These are phyloP conservation scores for Drosophila merina DNA, from an alignment of 2,888 invertebrate genomes.

Conservation along the genomic window DNA sequence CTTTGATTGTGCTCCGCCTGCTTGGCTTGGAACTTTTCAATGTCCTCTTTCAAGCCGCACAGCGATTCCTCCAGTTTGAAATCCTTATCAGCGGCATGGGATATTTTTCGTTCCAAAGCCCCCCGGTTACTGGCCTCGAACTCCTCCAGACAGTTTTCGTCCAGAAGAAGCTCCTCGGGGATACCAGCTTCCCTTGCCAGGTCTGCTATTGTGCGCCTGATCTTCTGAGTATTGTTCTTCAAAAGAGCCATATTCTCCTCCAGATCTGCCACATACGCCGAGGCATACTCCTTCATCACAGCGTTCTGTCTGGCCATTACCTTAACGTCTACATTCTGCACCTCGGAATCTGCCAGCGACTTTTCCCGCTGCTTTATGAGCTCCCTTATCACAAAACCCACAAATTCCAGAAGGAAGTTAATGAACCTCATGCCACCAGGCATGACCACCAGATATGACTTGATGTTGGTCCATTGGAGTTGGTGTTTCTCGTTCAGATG, in stretches of 20 bases:
- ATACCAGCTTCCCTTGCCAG: slow-evolving; percentile 58
- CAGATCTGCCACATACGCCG: slow-evolving; percentile 71
- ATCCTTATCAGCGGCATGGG: slow-evolving; percentile 42
- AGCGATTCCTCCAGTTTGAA: slow-evolving; percentile 58
- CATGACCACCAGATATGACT: slow-evolving; percentile 82
- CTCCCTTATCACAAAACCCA: slow-evolving; percentile 79
- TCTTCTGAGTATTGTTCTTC: slow-evolving; percentile 52
- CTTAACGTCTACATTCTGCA: slow-evolving; percentile 48
- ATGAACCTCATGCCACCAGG: slow-evolving; percentile 83
- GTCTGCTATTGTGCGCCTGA: slow-evolving; percentile 47
- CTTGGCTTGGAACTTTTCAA: slow-evolving; percentile 76
- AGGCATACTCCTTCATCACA: slow-evolving; percentile 75
- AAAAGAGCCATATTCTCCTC: slow-evolving; percentile 55
- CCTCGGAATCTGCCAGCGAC: slow-evolving; percentile 45
- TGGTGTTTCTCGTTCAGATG: slow-evolving; percentile 82
- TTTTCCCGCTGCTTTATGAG: slow-evolving; percentile 78
- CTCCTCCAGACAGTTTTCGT: slow-evolving; percentile 59
- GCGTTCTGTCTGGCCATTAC: slow-evolving; percentile 65
- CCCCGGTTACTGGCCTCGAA: slow-evolving; percentile 63
- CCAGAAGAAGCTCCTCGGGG: slow-evolving; percentile 42
- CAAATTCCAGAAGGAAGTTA: slow-evolving; percentile 78
- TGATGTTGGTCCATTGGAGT: slow-evolving; percentile 80
- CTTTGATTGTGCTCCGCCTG: slow-evolving; percentile 68
- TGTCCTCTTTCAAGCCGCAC: slow-evolving; percentile 61
- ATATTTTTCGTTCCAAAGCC: slow-evolving; percentile 51